These are phyloP conservation scores for Parazoanthus darwini DNA, from an alignment of 92 coral and sea anemone species.

Conservation along the genomic window DNA sequence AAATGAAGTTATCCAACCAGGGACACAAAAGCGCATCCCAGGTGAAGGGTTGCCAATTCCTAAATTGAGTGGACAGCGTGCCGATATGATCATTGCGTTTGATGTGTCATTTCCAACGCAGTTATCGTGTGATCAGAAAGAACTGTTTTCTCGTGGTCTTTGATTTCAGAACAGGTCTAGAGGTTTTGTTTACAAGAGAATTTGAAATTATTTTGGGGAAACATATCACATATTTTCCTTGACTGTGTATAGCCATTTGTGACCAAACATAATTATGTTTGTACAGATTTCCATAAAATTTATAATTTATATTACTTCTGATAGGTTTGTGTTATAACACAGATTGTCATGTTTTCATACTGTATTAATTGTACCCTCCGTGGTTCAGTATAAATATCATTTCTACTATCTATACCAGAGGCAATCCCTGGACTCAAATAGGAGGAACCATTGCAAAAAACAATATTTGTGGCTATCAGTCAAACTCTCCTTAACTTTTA, in stretches of 20 bases:
- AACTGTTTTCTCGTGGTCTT: conserved; percentile 49
- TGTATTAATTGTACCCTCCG: background rate
- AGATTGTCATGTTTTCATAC: background rate
- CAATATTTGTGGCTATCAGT: background rate
- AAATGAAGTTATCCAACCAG: conserved; percentile 94
- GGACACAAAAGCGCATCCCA: conserved; percentile 84
- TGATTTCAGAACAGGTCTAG: background rate
- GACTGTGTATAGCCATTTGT: background rate
- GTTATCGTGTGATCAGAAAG: conserved; percentile 78
- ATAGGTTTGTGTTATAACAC: background rate
- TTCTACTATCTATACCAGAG: background rate
- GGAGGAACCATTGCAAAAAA: background rate
- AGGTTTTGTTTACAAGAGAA: background rate
- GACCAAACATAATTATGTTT: background rate
- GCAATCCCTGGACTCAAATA: background rate
- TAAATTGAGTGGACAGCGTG: conserved; percentile 72
- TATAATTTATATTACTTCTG: background rate
- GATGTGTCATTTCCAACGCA: conserved; percentile 92
- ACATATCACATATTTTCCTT: background rate
- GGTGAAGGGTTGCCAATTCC: conserved; percentile 96
- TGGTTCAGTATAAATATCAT: no score
- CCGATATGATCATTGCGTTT: conserved; percentile 88
- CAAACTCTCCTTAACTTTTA: no score
- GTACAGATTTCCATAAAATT: background rate
- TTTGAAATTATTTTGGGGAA: background rate